Base-by-base conservation (phyloP, 2,113 vertebrate genomes). In the Dasyprocta punctata region DNA sequence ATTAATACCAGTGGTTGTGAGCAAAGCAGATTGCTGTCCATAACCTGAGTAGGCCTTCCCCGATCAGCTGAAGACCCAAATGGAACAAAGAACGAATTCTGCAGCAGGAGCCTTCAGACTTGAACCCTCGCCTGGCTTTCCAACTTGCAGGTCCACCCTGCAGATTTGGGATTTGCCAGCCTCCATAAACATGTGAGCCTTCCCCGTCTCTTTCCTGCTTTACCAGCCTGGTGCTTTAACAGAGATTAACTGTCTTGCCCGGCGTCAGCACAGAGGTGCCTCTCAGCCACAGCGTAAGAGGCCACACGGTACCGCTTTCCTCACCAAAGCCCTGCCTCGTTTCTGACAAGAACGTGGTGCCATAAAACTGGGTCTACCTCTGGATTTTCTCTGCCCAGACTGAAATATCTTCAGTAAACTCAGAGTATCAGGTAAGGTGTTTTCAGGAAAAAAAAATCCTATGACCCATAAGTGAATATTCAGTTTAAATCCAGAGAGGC, bases 371-470 rank as follows among this genome's bases (percentile, higher is more conserved):
- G 58, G 12, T 6, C 9, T 12, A 63, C 49, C 67, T 61, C 77
- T 94, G 92, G 69, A 52, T 95, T 93, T 93, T 87, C 96, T 86
- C 92, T 84, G 87, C 41, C 65, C 83, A 95, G 94, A 96, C 92
- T 44, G 10, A 93, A 95, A 96, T 94, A 49, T 80, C 80, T 83
- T 94, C 77, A 73, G 75, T 90, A 94, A 94, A 83, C 89, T 63
- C 84, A 24, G n/a, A 92, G 73, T 95, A 95, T 89, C 90, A 69
- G 49, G 67, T 75, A 92, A 47, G 78, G 92, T 73, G 84, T 84
- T 94, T 94, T 86, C 73, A 87, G 91, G 81, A 93, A 94, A 85
- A 89, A 83, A 73, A 96, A 94, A 95, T 78, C 44, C 78, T 63
- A 44, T 38, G 69, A 95, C 77, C 81, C 75, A 19, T 71, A 88